phyloP scores from a whole-genome alignment of 2,797 vertebrate genomes.

The Orientallactaga sibirica region DNA sequence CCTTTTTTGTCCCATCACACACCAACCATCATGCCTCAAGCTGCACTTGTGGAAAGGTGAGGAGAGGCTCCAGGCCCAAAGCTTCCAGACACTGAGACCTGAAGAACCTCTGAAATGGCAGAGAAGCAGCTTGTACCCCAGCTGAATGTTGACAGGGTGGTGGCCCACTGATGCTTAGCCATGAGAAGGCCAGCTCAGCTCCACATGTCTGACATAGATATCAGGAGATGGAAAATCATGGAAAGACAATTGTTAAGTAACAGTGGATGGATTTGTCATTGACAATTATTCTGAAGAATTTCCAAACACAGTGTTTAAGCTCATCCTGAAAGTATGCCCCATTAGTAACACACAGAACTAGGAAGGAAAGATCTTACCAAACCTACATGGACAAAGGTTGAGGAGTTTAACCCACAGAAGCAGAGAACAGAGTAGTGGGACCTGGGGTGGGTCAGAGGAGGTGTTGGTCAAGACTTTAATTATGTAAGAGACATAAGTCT shows the following conservation, averaged over 20 bases:
- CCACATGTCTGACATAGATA: not conserved
- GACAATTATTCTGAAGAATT: not conserved
- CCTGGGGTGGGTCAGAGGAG: not conserved
- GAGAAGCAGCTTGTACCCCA: rapidly evolving
- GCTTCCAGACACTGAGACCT: rapidly evolving
- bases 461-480: not conserved
- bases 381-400: not conserved
- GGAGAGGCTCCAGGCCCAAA: rapidly evolving
- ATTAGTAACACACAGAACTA: not conserved
- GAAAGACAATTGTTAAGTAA: not conserved
- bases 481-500: not conserved
- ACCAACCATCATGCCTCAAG: not conserved
- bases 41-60: too few relatives aligned
- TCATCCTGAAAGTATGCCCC: not conserved
- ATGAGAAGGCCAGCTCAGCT: rapidly evolving
- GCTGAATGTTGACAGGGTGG: too few relatives aligned
- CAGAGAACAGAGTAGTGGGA: not conserved
- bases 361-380: not conserved
- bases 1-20: not conserved
- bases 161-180: not conserved
- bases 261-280: not conserved
- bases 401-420: not conserved
- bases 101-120: rapidly evolving
- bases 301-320: not conserved
- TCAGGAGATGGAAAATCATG: not conserved